A percentile compares a stretch with the other conserved stretches of the same genome.
Evolutionary conservation across 2,888 invertebrate genomes (phyloP).

Genomic region (Lysandra coridon): DNA sequence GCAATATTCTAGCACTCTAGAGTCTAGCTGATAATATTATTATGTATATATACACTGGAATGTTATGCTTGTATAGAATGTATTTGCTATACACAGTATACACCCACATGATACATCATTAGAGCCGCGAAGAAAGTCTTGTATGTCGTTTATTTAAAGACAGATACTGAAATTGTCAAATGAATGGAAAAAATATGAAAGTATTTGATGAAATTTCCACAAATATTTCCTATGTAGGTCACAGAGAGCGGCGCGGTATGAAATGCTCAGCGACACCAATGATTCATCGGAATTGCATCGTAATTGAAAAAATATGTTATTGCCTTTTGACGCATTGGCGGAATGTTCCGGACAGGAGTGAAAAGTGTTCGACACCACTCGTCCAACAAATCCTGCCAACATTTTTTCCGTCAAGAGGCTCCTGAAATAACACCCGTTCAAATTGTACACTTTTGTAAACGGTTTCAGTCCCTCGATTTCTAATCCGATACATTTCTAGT

Average conservation of each 20-base stretch:
- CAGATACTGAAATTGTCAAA: conserved; percentile 33
- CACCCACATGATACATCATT: too few relatives aligned
- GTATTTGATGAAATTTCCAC: conserved; percentile 59
- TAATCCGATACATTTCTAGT: not conserved
- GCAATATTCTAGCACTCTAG: not conserved
- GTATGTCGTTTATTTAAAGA: not conserved
- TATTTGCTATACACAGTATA: not conserved
- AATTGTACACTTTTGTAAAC: conserved; percentile 1
- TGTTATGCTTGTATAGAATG: not conserved
- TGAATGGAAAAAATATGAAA: conserved; percentile 47
- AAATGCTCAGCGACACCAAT: conserved; percentile 64
- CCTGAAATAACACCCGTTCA: not conserved
- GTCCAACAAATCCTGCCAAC: conserved; percentile 13
- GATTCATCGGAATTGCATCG: conserved; percentile 76
- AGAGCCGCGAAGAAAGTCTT: not conserved
- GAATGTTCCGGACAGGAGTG: conserved; percentile 46
- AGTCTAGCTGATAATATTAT: not conserved
- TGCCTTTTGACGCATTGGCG: conserved; percentile 71
- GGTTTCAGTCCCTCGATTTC: not conserved
- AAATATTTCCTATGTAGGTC: conserved; percentile 72
- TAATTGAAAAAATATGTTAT: conserved; percentile 78
- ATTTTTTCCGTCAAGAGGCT: conserved; percentile 22
- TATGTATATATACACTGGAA: not conserved
- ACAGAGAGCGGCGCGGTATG: conserved; percentile 51
- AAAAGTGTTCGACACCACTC: conserved; percentile 34